phyloP scores from a whole-genome alignment of 2,888 invertebrate genomes.

The Molorchus minor region DNA sequence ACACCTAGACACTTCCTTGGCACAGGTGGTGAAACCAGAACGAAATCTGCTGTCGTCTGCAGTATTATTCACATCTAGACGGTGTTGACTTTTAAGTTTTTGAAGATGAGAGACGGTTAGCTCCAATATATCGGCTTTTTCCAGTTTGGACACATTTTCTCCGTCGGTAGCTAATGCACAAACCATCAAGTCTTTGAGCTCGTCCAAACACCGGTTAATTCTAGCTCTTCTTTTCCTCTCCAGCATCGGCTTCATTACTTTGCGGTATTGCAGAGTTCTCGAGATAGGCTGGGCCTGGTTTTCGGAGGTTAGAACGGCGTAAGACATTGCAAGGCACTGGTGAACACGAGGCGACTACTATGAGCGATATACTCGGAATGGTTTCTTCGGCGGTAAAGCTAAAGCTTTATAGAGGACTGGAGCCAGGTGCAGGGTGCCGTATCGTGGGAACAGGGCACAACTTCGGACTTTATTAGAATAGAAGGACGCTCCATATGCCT shows the following conservation, averaged over 20 bases:
- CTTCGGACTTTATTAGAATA: slow-evolving; percentile 26
- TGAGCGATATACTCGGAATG: slow-evolving; percentile 62
- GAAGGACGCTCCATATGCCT: slow-evolving; percentile 35
- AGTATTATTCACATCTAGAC: slow-evolving; percentile 74
- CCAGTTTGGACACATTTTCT: slow-evolving; percentile 86
- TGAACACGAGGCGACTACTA: slow-evolving; percentile 45
- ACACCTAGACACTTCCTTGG: slow-evolving; percentile 86
- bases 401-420: slow-evolving; percentile 70
- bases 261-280: slow-evolving; percentile 91
- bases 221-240: slow-evolving; percentile 88
- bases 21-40: slow-evolving; percentile 87
- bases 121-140: slow-evolving; percentile 89
- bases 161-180: slow-evolving; percentile 86
- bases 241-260: slow-evolving; percentile 93
- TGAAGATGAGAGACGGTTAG: slow-evolving; percentile 86
- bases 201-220: slow-evolving; percentile 90
- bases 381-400: slow-evolving; percentile 59
- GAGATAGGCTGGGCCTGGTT: slow-evolving; percentile 69
- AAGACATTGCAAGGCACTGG: slow-evolving; percentile 37
- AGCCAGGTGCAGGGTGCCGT: slow-evolving; percentile 42
- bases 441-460: slow-evolving; percentile 46
- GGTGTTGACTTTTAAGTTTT: slow-evolving; percentile 81
- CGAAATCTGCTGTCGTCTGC: slow-evolving; percentile 84
- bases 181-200: slow-evolving; percentile 89
- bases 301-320: slow-evolving; percentile 49